A percentile compares a stretch with the other conserved stretches of the same genome.
These are phyloP conservation scores for Cettia cetti DNA, from an alignment of 2,113 vertebrate genomes.

Conservation along the genomic window DNA sequence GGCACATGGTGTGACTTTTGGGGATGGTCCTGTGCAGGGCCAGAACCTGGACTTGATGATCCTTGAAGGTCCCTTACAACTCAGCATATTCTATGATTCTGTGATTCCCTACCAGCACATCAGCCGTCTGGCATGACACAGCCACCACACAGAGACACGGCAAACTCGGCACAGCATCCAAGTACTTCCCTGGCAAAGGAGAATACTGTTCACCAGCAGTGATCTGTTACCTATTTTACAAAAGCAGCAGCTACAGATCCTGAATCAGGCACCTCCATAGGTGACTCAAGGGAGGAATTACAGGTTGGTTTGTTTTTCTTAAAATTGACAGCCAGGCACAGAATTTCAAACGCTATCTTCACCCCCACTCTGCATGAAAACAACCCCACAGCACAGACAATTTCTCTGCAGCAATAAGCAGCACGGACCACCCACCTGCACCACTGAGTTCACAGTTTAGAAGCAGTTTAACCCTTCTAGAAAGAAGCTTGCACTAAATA, in stretches of 20 bases:
- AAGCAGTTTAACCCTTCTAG: background rate
- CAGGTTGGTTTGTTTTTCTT: background rate
- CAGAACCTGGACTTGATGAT: background rate
- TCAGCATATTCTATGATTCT: background rate
- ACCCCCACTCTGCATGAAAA: background rate
- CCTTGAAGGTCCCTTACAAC: background rate
- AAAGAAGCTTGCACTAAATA: background rate
- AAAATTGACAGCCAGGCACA: background rate
- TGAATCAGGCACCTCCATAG: background rate
- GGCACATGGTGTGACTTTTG: background rate
- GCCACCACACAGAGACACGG: background rate
- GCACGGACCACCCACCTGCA: background rate
- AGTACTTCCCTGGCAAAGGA: background rate
- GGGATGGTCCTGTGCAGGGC: too few species aligned
- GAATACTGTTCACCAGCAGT: fast-evolving
- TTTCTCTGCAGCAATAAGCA: background rate
- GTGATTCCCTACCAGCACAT: background rate
- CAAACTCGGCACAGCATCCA: background rate
- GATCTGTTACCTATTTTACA: background rate
- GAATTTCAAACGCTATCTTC: background rate
- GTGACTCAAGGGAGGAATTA: background rate
- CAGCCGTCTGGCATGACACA: fast-evolving
- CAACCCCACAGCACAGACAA: fast-evolving
- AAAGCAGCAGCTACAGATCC: background rate
- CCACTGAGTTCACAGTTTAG: background rate